These are phyloP conservation scores for Osedax frankpressi DNA, from an alignment of 2,888 invertebrate genomes.

Conservation along the genomic window DNA sequence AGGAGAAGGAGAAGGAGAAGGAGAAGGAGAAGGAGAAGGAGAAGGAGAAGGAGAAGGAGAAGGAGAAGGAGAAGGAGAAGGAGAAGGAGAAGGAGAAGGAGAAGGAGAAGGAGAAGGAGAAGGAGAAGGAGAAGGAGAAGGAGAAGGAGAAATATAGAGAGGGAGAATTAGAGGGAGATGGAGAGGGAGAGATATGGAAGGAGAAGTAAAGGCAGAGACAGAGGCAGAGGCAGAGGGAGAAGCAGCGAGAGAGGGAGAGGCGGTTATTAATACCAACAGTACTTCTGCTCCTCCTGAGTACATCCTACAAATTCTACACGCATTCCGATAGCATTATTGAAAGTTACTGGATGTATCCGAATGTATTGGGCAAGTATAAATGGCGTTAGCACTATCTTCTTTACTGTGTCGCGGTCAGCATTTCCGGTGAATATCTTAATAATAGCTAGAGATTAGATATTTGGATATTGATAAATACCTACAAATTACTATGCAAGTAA, in stretches of 20 bases:
- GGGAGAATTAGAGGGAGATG: neutral
- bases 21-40: too few relatives aligned
- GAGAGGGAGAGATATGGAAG: too few relatives aligned
- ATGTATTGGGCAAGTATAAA: constrained; percentile 8
- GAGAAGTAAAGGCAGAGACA: too few relatives aligned
- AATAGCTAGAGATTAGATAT: too few relatives aligned
- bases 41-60: neutral
- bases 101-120: neutral
- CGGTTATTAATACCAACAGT: neutral
- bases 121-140: neutral
- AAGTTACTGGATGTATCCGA: constrained; percentile 14
- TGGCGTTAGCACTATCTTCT: constrained; percentile 2
- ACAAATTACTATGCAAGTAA: too few relatives aligned
- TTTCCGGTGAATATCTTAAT: constrained; percentile 11
- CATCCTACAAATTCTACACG: constrained; percentile 16
- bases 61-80: neutral
- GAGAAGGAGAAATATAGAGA: neutral
- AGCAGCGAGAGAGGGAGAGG: neutral
- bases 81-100: neutral
- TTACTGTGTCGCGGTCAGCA: constrained; percentile 5
- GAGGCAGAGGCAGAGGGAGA: neutral
- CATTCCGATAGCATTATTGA: constrained; percentile 6
- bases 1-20: too few relatives aligned
- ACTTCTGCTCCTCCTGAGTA: constrained; percentile 18
- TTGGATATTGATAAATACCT: too few relatives aligned